These are phyloP conservation scores for Autographa gamma DNA, from an alignment of 2,888 invertebrate genomes.

Conservation along the genomic window DNA sequence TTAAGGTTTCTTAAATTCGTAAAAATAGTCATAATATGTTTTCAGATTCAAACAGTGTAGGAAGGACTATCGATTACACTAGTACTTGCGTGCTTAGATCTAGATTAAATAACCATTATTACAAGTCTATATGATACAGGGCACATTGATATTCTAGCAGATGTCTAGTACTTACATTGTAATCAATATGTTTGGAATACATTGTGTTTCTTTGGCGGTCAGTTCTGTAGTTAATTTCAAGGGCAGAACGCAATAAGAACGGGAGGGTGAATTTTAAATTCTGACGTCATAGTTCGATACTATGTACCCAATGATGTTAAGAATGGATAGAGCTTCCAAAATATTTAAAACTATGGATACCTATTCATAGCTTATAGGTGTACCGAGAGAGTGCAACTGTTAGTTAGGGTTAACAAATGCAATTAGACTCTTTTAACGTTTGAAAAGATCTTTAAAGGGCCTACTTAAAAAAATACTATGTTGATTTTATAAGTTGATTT, in stretches of 20 bases:
- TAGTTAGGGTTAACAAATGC: too few relatives aligned
- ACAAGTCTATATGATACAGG: neutral
- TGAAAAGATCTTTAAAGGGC: too few relatives aligned
- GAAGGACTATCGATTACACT: too few relatives aligned
- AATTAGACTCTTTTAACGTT: too few relatives aligned
- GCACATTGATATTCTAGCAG: neutral
- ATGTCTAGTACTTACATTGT: neutral
- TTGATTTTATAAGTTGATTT: too few relatives aligned
- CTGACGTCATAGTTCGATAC: neutral
- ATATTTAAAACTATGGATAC: neutral
- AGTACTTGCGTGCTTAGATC: too few relatives aligned
- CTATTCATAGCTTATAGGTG: too few relatives aligned
- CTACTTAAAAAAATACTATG: too few relatives aligned
- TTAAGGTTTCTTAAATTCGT: too few relatives aligned
- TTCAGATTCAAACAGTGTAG: too few relatives aligned
- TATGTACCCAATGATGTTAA: neutral
- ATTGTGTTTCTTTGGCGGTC: neutral
- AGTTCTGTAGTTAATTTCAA: neutral
- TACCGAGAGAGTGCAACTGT: too few relatives aligned
- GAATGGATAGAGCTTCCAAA: neutral
- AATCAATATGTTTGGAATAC: neutral
- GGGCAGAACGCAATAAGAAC: neutral
- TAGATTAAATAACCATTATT: neutral
- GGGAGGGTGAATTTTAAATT: neutral
- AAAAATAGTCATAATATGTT: too few relatives aligned